phyloP scores from a whole-genome alignment of 2,888 invertebrate genomes.

The Cheilosia soror region DNA sequence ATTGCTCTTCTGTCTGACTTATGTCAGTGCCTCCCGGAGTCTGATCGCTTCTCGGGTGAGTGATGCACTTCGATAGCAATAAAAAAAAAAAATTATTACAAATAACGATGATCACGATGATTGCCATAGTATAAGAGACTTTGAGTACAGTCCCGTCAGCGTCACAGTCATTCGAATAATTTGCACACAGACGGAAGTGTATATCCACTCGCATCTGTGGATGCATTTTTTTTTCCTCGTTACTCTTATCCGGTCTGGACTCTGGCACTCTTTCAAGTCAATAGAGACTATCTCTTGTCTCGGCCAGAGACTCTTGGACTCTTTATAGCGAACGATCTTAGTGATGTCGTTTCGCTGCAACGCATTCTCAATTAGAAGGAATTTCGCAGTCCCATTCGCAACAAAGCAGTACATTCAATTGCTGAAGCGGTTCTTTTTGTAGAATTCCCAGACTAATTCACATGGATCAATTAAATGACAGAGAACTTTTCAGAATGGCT shows the following conservation, averaged over 20 bases:
- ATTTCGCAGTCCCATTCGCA: constrained; percentile 45
- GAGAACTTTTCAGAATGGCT: neutral
- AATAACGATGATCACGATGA: constrained; percentile 43
- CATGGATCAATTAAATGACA: constrained; percentile 33
- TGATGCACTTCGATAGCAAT: constrained; percentile 72
- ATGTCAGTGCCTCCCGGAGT: constrained; percentile 16
- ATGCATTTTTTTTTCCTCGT: constrained; percentile 1
- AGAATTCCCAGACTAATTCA: constrained; percentile 54
- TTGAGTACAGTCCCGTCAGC: constrained; percentile 58
- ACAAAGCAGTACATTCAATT: constrained; percentile 46
- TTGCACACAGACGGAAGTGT: constrained; percentile 42
- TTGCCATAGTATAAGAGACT: constrained; percentile 32
- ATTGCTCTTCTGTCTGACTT: constrained; percentile 20
- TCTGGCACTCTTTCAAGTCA: constrained; percentile 21
- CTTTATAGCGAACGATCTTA: constrained; percentile 24
- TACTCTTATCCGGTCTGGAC: constrained; percentile 28
- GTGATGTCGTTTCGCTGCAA: constrained; percentile 31
- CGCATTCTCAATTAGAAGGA: constrained; percentile 56
- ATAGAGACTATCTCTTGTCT: constrained; percentile 17
- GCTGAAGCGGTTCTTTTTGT: constrained; percentile 20
- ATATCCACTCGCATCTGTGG: neutral
- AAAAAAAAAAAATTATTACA: constrained; percentile 56
- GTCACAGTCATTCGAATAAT: constrained; percentile 35
- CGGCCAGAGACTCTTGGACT: constrained; percentile 4
- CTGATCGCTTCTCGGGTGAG: constrained; percentile 58